A percentile compares a stretch with the other conserved stretches of the same genome.
phyloP scores from a whole-genome alignment of 2,888 invertebrate genomes.

The Tetranychus piercei region DNA sequence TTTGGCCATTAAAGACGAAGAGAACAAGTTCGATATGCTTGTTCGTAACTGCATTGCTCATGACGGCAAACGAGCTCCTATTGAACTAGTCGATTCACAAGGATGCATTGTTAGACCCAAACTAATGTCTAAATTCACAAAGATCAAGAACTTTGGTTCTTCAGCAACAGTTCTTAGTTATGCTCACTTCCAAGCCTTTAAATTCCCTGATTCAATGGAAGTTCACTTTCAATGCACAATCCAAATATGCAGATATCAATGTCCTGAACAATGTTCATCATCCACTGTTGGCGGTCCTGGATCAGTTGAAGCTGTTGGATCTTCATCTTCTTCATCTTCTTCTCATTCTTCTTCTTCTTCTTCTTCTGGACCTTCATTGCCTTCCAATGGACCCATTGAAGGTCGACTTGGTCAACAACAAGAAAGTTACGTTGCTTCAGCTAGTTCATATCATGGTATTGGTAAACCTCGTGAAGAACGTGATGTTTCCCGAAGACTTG shows the following conservation, averaged over 20 bases:
- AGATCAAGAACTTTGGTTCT: constrained; percentile 84
- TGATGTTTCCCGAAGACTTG: constrained; percentile 19
- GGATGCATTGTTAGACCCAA: constrained; percentile 81
- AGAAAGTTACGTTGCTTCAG: constrained; percentile 12
- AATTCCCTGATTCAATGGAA: constrained; percentile 89
- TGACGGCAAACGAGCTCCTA: constrained; percentile 78
- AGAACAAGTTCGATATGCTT: constrained; percentile 83
- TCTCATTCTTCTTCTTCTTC: not conserved
- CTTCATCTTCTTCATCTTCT: not conserved
- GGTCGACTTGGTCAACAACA: constrained; percentile 20
- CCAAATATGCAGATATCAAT: constrained; percentile 76
- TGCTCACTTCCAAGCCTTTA: constrained; percentile 83
- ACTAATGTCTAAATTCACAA: constrained; percentile 77
- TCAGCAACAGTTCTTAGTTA: constrained; percentile 77
- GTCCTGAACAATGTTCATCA: constrained; percentile 68
- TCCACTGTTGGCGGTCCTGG: constrained; percentile 13
- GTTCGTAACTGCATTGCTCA: constrained; percentile 84
- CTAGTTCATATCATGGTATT: constrained; percentile 16
- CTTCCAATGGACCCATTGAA: not conserved
- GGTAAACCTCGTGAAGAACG: constrained; percentile 26
- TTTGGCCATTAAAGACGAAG: constrained; percentile 79
- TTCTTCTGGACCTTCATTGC: constrained; percentile 8
- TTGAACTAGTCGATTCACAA: constrained; percentile 74
- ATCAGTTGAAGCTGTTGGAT: not conserved
- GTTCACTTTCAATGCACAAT: constrained; percentile 89